Base-by-base conservation (phyloP, 2,113 vertebrate genomes). In the Scopus umbretta region DNA sequence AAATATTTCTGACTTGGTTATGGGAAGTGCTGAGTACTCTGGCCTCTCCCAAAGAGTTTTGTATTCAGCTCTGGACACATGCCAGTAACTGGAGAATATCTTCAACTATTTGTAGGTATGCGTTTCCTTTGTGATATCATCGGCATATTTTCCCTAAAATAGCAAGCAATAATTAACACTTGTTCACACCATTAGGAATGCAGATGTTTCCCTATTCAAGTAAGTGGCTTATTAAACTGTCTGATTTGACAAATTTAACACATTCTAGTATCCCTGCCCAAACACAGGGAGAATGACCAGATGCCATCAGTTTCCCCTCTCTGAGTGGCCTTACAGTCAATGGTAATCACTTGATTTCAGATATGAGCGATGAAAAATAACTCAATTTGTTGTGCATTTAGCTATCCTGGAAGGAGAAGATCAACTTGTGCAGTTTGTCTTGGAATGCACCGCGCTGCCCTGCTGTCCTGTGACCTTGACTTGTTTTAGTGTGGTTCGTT, bases 41-140 rank as follows among this genome's bases (percentile, higher is more conserved):
- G 65, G 67, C 93, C 95, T 92, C 80, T 97, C 90, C 91, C 96
- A 91, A 25, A 95, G 89, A 90, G 86, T 84, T 76, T 72, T 91
- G 71, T 92, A 4, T 88, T 76, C 52, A 32, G 80, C 40, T 91
- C 90, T 96, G 96, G 96, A 90, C 67, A 18, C 4, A 0, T 70
- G 94, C 96, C 97, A 96, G 92, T 50, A 80, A 71, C 92, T 87
- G 73, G 80, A 94, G 91, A 89, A 88, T 93, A 83, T 95, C 94
- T 97, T 75, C 79, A 84, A 42, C 92, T 96, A 27, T 95, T 94
- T 42, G 56, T 96, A 96, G 96, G 96, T 96, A 92, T 94, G 94
- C 0, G 38, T 91, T 97, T 97, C 96, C 97, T 97, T 95, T 97
- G 96, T 94, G 97, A 97, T 97, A 96, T 20, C 93, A 96, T 92